A percentile compares a stretch with the other conserved stretches of the same genome.
phyloP scores from a whole-genome alignment of 2,888 invertebrate genomes.

The Dryadula phaetusa region DNA sequence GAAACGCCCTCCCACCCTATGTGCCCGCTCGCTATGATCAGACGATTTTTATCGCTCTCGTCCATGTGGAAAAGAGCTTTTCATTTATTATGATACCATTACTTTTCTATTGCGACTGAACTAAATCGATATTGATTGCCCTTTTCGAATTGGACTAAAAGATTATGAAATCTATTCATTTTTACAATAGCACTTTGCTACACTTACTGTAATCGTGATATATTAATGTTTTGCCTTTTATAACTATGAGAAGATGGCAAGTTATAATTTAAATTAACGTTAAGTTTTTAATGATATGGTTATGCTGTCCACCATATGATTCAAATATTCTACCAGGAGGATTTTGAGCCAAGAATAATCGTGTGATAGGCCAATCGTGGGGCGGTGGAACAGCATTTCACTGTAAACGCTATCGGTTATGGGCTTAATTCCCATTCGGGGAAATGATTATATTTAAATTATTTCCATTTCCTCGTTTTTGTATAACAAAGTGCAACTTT shows the following conservation, averaged over 20 bases:
- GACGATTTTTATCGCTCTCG: conserved; percentile 62
- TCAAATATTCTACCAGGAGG: too few relatives aligned
- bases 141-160: conserved; percentile 15
- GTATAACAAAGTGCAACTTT: too few relatives aligned
- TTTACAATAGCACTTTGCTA: conserved; percentile 7
- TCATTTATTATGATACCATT: conserved; percentile 47
- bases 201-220: background rate
- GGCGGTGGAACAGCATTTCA: too few relatives aligned
- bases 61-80: conserved; percentile 52
- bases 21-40: conserved; percentile 55
- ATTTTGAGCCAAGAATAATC: too few relatives aligned
- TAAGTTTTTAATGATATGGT: too few relatives aligned
- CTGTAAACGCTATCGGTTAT: too few relatives aligned
- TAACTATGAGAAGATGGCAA: background rate
- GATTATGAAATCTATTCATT: conserved; percentile 6
- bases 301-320: too few relatives aligned
- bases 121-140: conserved; percentile 29
- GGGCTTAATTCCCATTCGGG: too few relatives aligned
- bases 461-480: too few relatives aligned
- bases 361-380: too few relatives aligned
- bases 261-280: too few relatives aligned
- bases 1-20: conserved; percentile 58
- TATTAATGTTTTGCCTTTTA: background rate
- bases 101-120: conserved; percentile 35
- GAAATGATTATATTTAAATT: too few relatives aligned